Conservation (phyloP, 2,113 vertebrate genomes). For the Osmerus eperlanus region DNA sequence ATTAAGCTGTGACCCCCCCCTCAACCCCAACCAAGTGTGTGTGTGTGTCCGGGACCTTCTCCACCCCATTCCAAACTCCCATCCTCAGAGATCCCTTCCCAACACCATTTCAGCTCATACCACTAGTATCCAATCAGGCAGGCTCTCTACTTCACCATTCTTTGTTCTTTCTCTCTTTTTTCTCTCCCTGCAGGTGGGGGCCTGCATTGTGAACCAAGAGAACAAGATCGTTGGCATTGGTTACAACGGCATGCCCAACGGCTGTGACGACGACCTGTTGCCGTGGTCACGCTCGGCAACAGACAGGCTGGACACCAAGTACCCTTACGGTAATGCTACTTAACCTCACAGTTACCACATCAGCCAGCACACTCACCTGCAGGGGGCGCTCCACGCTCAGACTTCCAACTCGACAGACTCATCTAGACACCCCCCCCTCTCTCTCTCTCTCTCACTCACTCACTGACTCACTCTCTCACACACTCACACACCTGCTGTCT, state of each 20-base stretch:
- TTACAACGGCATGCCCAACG: constrained; percentile 96
- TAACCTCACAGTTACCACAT: too few species aligned
- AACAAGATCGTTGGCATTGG: constrained; percentile 98
- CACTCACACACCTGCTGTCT: background rate
- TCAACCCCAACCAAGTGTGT: background rate
- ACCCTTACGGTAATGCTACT: constrained; percentile 79
- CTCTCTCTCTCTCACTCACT: background rate
- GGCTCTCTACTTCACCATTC: background rate
- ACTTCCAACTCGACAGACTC: too few species aligned
- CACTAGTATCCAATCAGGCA: background rate
- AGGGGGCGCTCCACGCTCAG: too few species aligned
- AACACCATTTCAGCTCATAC: background rate
- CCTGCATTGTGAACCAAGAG: constrained; percentile 95
- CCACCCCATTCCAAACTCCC: too few species aligned
- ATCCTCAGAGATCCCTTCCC: too few species aligned
- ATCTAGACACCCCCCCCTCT: too few species aligned
- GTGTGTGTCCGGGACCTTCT: background rate
- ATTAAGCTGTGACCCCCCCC: too few species aligned
- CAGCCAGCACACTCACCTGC: too few species aligned
- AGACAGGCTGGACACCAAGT: constrained; percentile 79
- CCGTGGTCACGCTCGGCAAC: constrained; percentile 75
- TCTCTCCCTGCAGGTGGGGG: constrained; percentile 79
- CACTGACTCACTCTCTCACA: background rate
- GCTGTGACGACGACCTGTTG: constrained; percentile 78
- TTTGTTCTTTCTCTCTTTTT: background rate